Percentiles rank a stretch among this genome's conserved stretches.
Evolutionary conservation across 2,797 vertebrate genomes (phyloP).

Genomic region (Crenichthys baileyi): DNA sequence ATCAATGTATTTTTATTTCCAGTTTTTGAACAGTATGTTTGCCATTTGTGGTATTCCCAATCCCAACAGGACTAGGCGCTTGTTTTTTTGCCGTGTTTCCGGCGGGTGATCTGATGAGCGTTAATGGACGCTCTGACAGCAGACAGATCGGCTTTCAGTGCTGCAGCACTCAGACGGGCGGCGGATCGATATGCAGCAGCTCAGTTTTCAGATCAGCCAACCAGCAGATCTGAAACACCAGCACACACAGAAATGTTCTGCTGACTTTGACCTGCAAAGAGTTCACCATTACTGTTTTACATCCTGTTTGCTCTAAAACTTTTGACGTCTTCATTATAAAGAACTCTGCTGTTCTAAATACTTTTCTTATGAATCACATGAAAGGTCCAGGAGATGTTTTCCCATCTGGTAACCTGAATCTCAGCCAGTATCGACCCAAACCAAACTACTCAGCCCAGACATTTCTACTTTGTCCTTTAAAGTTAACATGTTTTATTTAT

Average conservation of each 20-base stretch:
- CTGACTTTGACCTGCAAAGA: background rate
- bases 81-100: slow-evolving; percentile 17
- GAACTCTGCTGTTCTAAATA: background rate
- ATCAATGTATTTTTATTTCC: too few species aligned
- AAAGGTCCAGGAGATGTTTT: background rate
- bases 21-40: too few species aligned
- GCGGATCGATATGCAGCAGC: slow-evolving; percentile 53
- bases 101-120: slow-evolving; percentile 34
- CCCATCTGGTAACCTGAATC: slow-evolving; percentile 1
- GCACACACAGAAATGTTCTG: background rate
- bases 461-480: background rate
- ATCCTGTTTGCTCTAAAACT: background rate
- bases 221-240: slow-evolving; percentile 18
- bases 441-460: background rate
- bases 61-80: background rate
- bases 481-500: background rate
- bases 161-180: slow-evolving; percentile 54
- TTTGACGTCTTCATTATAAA: background rate
- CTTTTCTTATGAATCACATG: background rate
- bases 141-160: slow-evolving; percentile 51
- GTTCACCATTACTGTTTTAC: background rate
- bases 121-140: slow-evolving; percentile 51
- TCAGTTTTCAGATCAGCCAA: slow-evolving; percentile 48
- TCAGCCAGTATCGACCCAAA: background rate
- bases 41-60: too few species aligned